Conservation (phyloP, 2,113 vertebrate species). For the Meriones unguiculatus region DNA sequence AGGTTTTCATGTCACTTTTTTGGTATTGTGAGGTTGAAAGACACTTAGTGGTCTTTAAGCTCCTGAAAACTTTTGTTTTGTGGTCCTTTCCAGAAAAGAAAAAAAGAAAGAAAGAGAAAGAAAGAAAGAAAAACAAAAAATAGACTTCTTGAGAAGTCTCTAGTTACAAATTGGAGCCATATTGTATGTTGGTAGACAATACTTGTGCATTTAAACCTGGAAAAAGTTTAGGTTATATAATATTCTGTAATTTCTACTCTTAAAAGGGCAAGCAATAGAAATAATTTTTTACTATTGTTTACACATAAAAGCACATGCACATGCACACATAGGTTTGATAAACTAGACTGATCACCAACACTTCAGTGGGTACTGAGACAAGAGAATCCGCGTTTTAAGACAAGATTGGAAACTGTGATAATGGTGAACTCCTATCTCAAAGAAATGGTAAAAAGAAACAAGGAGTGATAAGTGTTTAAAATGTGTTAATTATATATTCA, state of each 20-base stretch:
- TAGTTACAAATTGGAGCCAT: background rate
- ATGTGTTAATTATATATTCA: background rate
- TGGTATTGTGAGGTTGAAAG: background rate
- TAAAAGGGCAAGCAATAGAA: background rate
- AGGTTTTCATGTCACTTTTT: background rate
- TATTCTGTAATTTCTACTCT: background rate
- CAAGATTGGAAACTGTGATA: background rate
- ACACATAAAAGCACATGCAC: background rate
- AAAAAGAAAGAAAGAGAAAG: too few relatives aligned
- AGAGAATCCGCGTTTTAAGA: background rate
- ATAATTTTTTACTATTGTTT: background rate
- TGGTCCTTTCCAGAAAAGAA: background rate
- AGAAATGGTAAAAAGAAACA: background rate
- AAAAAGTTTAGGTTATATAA: background rate
- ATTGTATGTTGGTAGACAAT: background rate
- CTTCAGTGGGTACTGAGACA: background rate
- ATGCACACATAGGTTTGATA: background rate
- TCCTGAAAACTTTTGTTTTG: background rate
- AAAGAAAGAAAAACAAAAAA: too few relatives aligned
- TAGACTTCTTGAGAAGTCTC: background rate
- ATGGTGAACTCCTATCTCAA: background rate
- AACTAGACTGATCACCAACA: background rate
- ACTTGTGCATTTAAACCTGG: background rate
- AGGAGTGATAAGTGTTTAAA: background rate
- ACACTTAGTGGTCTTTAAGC: background rate